phyloP scores from a whole-genome alignment of 2,113 vertebrate genomes.

The Nothoprocta pentlandii region DNA sequence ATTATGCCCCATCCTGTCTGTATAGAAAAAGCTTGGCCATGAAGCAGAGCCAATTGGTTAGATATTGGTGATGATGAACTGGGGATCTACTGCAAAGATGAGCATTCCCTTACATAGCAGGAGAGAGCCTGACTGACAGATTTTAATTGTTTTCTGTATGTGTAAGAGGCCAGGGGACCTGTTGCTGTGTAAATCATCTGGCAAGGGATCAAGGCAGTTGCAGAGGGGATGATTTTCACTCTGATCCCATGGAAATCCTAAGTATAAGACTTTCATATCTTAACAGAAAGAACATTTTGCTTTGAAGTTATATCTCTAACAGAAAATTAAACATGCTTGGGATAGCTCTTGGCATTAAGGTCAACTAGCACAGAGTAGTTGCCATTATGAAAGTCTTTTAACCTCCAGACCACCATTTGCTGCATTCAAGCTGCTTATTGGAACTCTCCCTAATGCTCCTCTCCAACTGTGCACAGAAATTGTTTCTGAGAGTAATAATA shows the following conservation, averaged over 20 bases:
- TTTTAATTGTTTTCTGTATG: background rate
- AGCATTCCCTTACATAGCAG: background rate
- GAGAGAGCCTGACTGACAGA: background rate
- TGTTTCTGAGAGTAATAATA: background rate
- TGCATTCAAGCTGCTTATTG: background rate
- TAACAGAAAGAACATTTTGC: background rate
- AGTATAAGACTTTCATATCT: background rate
- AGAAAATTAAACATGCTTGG: background rate
- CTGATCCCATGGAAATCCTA: background rate
- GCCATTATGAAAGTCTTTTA: background rate
- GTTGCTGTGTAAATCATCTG: background rate
- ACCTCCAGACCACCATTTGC: background rate
- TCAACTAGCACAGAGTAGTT: rapidly evolving
- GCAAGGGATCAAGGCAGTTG: background rate
- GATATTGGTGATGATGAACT: conserved; percentile 9
- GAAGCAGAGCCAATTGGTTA: background rate
- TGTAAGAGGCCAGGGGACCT: background rate
- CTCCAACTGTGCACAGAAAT: background rate
- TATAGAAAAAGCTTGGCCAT: background rate
- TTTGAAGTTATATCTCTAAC: background rate
- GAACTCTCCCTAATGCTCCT: background rate
- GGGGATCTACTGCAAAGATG: conserved; percentile 3
- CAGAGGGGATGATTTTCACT: background rate
- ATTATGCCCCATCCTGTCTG: conserved; percentile 17
- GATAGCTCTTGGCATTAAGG: background rate